These are phyloP conservation scores for Drosophila sechellia DNA, from an alignment of 1,140 invertebrate genomes.

Conservation along the genomic window DNA sequence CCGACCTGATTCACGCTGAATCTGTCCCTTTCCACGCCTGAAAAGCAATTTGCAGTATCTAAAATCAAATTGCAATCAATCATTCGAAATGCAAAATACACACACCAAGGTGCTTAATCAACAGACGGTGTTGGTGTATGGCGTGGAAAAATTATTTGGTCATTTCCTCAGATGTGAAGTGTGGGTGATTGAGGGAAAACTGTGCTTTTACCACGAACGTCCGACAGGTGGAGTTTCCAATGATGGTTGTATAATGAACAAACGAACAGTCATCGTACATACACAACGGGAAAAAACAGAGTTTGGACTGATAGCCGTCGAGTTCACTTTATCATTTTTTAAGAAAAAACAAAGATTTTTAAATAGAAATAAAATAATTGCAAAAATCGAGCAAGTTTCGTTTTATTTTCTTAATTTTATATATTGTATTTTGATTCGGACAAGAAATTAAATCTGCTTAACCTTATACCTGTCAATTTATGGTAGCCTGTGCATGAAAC, in stretches of 20 bases:
- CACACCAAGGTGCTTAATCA: constrained; percentile 24
- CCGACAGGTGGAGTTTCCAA: constrained; percentile 9
- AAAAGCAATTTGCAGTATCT: constrained; percentile 54
- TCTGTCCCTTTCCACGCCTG: constrained; percentile 2
- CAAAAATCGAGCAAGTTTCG: too few species aligned
- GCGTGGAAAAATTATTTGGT: constrained; percentile 37
- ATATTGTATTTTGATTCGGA: background rate
- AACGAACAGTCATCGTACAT: background rate
- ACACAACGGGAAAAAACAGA: background rate
- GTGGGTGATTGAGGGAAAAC: constrained; percentile 2
- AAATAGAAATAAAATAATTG: too few species aligned
- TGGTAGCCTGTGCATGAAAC: background rate
- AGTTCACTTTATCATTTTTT: too few species aligned
- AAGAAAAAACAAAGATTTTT: too few species aligned
- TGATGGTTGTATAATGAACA: constrained; percentile 26
- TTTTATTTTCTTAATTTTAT: background rate
- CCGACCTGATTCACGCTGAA: background rate
- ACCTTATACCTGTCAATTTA: background rate
- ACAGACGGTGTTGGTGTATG: constrained; percentile 21
- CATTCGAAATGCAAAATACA: constrained; percentile 64
- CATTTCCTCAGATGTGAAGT: constrained; percentile 17
- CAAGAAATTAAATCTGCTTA: background rate
- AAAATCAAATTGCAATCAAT: constrained; percentile 74
- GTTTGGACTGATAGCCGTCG: too few species aligned
- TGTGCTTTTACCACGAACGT: constrained; percentile 18